Percentiles rank a stretch among this genome's conserved stretches.
Evolutionary conservation across 2,797 vertebrate species (phyloP).

Genomic region (Triplophysa yarkandensis): DNA sequence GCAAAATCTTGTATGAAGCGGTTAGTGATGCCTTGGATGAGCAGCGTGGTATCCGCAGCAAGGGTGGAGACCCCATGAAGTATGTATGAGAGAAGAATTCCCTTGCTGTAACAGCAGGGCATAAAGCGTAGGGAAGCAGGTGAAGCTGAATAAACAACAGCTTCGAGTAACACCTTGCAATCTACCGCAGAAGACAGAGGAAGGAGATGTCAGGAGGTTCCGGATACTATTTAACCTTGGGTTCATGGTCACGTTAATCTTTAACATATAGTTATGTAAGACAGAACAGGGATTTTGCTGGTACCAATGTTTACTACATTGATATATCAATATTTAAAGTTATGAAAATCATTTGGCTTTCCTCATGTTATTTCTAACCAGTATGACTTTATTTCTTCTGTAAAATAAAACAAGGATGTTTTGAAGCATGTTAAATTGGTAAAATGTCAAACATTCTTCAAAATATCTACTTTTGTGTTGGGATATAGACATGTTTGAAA

Average conservation of each 20-base stretch:
- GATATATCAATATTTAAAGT: too few species aligned
- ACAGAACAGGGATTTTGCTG: not conserved
- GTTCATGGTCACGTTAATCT: conserved; percentile 5
- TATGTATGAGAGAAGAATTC: conserved; percentile 47
- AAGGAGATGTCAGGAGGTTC: conserved; percentile 22
- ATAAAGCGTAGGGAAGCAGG: conserved; percentile 61
- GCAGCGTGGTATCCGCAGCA: conserved; percentile 9
- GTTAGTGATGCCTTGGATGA: not conserved
- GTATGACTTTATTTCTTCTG: too few species aligned
- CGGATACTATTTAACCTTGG: not conserved
- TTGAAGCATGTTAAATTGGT: too few species aligned
- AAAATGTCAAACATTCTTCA: too few species aligned
- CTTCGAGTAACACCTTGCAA: conserved; percentile 69
- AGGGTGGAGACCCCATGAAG: conserved; percentile 20
- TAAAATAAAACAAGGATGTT: too few species aligned
- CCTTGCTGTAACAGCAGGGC: conserved; percentile 53
- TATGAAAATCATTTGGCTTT: too few species aligned
- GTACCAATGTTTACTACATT: too few species aligned
- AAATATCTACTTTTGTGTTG: too few species aligned
- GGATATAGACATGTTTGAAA: too few species aligned
- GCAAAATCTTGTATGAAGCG: not conserved
- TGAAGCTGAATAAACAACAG: conserved; percentile 76
- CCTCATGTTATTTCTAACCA: too few species aligned
- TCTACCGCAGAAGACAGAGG: conserved; percentile 61
- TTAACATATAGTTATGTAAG: conserved; percentile 12